Conservation (phyloP, 2,797 vertebrate species). For the Ceyx erithaca region DNA sequence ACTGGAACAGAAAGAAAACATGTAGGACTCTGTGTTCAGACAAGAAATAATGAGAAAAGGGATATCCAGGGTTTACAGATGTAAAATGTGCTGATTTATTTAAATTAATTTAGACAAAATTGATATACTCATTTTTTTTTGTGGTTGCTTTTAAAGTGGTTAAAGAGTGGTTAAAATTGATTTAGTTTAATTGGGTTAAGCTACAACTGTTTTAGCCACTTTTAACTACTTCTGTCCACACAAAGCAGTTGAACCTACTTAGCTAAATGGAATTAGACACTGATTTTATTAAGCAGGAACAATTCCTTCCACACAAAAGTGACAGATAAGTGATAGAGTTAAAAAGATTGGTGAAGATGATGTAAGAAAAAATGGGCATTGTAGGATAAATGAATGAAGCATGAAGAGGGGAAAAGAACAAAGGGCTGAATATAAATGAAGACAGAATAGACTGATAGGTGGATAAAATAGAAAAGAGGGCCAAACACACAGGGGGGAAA, state of each 20-base stretch:
- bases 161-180: conserved; percentile 61
- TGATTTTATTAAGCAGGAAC: conserved; percentile 54
- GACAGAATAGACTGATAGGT: background rate
- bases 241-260: conserved; percentile 56
- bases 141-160: conserved; percentile 47
- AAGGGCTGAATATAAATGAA: conserved; percentile 17
- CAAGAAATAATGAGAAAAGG: background rate
- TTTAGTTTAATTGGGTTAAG: conserved; percentile 66
- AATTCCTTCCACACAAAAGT: conserved; percentile 28
- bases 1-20: background rate
- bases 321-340: conserved; percentile 42
- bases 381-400: conserved; percentile 16
- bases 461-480: background rate
- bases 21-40: background rate
- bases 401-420: background rate
- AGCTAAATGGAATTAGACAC: conserved; percentile 64
- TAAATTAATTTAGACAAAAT: conserved; percentile 60
- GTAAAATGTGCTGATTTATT: conserved; percentile 47
- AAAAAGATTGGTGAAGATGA: conserved; percentile 39
- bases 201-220: conserved; percentile 64
- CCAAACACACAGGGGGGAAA: background rate
- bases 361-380: conserved; percentile 43
- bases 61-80: background rate
- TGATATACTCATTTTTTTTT: conserved; percentile 49
- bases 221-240: conserved; percentile 54